Percentiles rank a stretch among this genome's conserved stretches.
Evolutionary conservation across 1,140 invertebrate species (phyloP).

Genomic region (Trichoplusia ni): DNA sequence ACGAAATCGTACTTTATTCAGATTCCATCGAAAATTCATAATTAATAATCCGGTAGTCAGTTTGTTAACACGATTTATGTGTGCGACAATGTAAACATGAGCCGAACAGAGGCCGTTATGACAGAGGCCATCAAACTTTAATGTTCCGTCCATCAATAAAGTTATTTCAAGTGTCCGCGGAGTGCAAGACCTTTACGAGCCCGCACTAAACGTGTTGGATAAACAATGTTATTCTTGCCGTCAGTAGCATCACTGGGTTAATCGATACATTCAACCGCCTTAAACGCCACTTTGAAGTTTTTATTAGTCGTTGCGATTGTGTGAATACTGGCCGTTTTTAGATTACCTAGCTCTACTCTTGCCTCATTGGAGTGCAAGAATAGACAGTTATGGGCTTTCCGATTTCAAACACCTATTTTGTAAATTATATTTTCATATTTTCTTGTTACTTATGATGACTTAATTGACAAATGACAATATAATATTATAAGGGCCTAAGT

Average conservation of each 20-base stretch:
- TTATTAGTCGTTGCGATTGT: too few relatives aligned
- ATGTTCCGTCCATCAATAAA: slow-evolving; percentile 44
- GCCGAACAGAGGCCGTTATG: slow-evolving; percentile 23
- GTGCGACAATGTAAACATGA: slow-evolving; percentile 26
- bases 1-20: too few relatives aligned
- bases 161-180: slow-evolving; percentile 42
- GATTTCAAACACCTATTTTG: too few relatives aligned
- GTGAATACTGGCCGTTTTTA: too few relatives aligned
- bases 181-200: slow-evolving; percentile 27
- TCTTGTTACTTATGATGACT: too few relatives aligned
- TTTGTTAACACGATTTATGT: not conserved
- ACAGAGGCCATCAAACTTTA: slow-evolving; percentile 44
- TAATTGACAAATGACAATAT: too few relatives aligned
- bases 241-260: slow-evolving; percentile 2
- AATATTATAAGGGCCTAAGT: too few relatives aligned
- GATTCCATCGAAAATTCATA: too few relatives aligned
- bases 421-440: too few relatives aligned
- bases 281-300: slow-evolving; percentile 14
- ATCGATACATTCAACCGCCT: not conserved
- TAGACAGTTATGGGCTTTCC: too few relatives aligned
- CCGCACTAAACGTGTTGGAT: slow-evolving; percentile 17
- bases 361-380: too few relatives aligned
- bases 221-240: slow-evolving; percentile 28
- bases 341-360: too few relatives aligned
- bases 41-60: not conserved